Conservation (phyloP, 2,113 vertebrate species). For the Pelodiscus sinensis region DNA sequence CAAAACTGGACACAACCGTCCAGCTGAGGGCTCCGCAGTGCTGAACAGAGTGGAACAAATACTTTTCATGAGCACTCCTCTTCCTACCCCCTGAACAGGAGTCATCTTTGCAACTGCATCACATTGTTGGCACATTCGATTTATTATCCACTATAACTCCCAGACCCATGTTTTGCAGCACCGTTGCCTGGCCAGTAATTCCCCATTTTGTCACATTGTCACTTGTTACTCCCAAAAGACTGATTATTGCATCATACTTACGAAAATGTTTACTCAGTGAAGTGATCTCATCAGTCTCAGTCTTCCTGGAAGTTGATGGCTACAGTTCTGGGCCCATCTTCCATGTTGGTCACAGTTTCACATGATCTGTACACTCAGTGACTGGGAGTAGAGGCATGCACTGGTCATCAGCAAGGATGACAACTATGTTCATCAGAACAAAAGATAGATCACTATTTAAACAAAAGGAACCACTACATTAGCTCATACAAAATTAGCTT, state of each 20-base stretch:
- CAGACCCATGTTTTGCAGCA: background rate
- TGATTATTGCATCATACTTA: slow-evolving; percentile 45
- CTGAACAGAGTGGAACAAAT: background rate
- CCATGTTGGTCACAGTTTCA: slow-evolving; percentile 28
- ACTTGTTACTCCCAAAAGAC: slow-evolving; percentile 30
- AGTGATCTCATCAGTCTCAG: slow-evolving; percentile 19
- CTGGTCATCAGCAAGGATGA: slow-evolving; percentile 16
- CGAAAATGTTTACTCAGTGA: slow-evolving; percentile 53
- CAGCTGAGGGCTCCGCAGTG: background rate
- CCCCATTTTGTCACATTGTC: background rate
- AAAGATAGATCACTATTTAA: background rate
- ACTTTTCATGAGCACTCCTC: background rate
- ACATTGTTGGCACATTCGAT: background rate
- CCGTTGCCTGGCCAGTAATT: background rate
- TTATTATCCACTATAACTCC: background rate
- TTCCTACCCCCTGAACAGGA: background rate
- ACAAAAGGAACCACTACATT: slow-evolving; percentile 15
- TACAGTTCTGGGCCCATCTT: slow-evolving; percentile 48
- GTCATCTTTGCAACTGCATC: background rate
- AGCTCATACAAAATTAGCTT: background rate
- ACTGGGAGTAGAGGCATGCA: background rate
- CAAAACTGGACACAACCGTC: background rate
- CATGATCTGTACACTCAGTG: slow-evolving; percentile 15
- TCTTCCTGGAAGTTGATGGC: slow-evolving; percentile 54
- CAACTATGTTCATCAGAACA: background rate